Evolutionary conservation across 2,113 vertebrate species (phyloP), one percentile per base, ranked within the genome.

Genomic region (Alligator sinensis): DNA sequence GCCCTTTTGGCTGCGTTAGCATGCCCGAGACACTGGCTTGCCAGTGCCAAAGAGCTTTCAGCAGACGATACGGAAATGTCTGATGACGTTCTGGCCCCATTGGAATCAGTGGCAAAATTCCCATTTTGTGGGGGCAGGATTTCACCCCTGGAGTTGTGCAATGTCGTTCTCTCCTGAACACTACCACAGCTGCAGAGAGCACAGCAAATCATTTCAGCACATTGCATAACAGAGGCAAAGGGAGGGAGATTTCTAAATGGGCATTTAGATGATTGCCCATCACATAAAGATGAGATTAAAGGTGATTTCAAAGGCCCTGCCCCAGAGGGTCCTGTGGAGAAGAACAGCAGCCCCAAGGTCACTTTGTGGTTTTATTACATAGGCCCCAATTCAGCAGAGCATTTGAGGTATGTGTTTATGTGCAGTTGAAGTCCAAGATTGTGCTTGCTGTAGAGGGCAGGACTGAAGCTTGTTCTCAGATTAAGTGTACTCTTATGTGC

Each of bases 61-160:
- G 6, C 34, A 19, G 63, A 17, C 22, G 25, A 3, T 0, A 72
- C 4, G 24, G 1, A 4, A 80, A n/a, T 8, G 3, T 3, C 13
- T 1, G 27, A 0, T 3, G 77, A 25, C 10, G 1, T 24, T 62
- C 82, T 3, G 54, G 68, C 62, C 5, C 13, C 57, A 66, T 58
- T 63, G 62, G 57, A 18, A 5, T 8, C 6, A 1, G 1, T 21
- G 77, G 54, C 68, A 30, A 30, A 15, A 63, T 7, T 66, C 13
- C 47, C 1, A 0, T 34, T 59, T 9, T 13, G 57, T 27, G 34
- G 86, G 21, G 61, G 15, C 0, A 0, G 25, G 34, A 66, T 30
- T 63, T 63, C 66, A 17, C 22, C 1, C 0, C 2, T 11, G 54
- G 60, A 6, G 10, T 2, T 12, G 0, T 30, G 6, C 34, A 16